Base-by-base conservation (phyloP, 2,888 invertebrate species). In the Sthenelais limicola region DNA sequence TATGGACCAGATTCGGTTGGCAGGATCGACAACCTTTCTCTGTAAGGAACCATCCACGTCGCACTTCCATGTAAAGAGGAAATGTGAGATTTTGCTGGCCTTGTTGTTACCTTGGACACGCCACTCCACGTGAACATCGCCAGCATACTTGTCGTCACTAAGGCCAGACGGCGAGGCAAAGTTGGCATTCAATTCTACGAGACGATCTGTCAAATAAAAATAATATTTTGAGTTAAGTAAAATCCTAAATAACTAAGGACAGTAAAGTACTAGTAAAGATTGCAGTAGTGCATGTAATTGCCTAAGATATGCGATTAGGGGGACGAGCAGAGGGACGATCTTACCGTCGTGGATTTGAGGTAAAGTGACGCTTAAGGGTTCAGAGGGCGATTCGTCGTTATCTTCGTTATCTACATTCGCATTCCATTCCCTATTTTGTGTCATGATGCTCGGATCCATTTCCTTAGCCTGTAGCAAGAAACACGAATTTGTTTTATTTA, bases 371-470 rank as follows among this genome's bases (percentile, higher is more conserved):
- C 81, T 81, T 9, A 86, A 68, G 15, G 84, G 80, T 24, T 83
- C 82, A n/a, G 86, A 87, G 0, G 82, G 82, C 0, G 87, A 85
- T 52, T 85, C 82, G 69, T 87, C 87, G 32, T 84, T 78, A 30
- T 86, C 84, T 12, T 81, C 81, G 49, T 86, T 85, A 74, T 84
- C 85, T 12, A 78, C 69, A 30, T 74, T 69, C 18, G 78, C 73
- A 66, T 78, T 74, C 74, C 79, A 79, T 4, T 38, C 54, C 62
- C 48, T 30, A 35, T 69, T n/a, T n/a, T 73, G 54, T 48, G 18
- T 12, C 70, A 54, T 15, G 21, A 21, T n/a, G n/a, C n/a, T 56
- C 56, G 2, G 15, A 5, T 5, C 32, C 49, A 24, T 26, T 28
- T 54, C 54, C 28, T 62, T 62, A 3, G 32, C 62, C 52, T 52